Base-by-base conservation (phyloP, 1,140 invertebrate species). In the Arctopsyche grandis region DNA sequence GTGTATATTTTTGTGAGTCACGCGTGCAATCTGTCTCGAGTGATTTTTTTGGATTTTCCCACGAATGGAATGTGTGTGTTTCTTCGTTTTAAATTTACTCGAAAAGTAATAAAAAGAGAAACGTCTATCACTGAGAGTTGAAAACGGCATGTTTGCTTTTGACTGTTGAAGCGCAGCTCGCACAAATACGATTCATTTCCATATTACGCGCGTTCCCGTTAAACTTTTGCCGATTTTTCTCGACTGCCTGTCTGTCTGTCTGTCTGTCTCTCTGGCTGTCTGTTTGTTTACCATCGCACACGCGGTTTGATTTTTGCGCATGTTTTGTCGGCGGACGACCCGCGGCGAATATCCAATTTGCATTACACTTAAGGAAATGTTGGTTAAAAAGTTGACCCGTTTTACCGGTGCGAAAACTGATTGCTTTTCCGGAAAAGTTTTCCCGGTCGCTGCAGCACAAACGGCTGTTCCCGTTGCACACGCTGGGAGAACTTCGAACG, bases 401-500 rank as follows among this genome's bases (percentile, higher is more conserved):
- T 74, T 74, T 66, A 19, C 26, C 74, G 56, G n/a, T 26, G 29
- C 52, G 74, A 76, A 46, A 76, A 76, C 74, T 63, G 74, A 76
- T 76, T 76, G 56, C 74, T 76, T 76, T 76, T 60, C 58, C 56
- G 22, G 56, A n/a, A 76, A 29, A 76, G 74, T 76, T 76, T 66
- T 60, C 16, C 56, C 29, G 44, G 43, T 74, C 24, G 46, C 9
- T 76, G 56, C 56, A 74, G 44, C 22, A 44, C 74, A 63, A 76
- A 76, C 29, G 46, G 22, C 29, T 38, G 74, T 56, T 76, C 44
- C 14, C 48, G 21, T 21, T 74, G 19, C 74, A 63, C 74, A 63
- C 58, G 43, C 38, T 43, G 43, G 24, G 14, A 1, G 19, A 76
- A 76, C 56, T 76, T 76, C 26, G 12, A 16, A 19, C 24, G 3